Conservation (phyloP, 2,113 vertebrate species). For the Halcyon malimbica region DNA sequence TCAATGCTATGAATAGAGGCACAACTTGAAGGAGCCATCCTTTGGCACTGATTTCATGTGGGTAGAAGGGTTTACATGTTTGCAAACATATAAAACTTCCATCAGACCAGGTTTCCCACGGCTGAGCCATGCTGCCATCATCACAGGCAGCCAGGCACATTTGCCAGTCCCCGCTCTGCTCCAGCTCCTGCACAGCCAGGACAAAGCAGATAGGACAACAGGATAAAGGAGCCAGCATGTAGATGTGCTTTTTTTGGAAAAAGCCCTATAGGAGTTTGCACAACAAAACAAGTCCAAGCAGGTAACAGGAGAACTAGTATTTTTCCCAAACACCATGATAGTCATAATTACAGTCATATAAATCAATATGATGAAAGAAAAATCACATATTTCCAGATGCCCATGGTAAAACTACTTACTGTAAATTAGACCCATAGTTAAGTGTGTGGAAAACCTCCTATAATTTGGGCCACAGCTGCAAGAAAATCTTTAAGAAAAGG, state of each 20-base stretch:
- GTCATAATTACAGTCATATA: constrained; percentile 65
- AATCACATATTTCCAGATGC: constrained; percentile 61
- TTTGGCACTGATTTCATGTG: neutral
- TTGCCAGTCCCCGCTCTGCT: neutral
- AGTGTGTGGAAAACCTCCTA: constrained; percentile 46
- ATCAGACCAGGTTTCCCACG: accelerated
- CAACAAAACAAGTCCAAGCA: constrained; percentile 19
- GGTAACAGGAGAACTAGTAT: constrained; percentile 33
- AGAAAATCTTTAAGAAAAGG: constrained; percentile 48
- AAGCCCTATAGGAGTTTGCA: neutral
- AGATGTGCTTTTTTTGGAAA: neutral
- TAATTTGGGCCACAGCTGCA: constrained; percentile 60
- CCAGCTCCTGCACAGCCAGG: neutral
- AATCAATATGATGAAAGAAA: constrained; percentile 73
- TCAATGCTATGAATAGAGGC: neutral
- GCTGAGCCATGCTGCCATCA: neutral
- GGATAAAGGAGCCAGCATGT: neutral
- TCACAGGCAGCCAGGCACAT: neutral
- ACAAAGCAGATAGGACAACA: neutral
- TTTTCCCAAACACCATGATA: constrained; percentile 37
- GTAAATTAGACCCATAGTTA: constrained; percentile 59
- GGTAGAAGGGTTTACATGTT: neutral
- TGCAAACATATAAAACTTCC: neutral
- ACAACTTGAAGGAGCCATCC: neutral
- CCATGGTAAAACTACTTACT: constrained; percentile 19